Evolutionary conservation across 2,888 invertebrate species (phyloP), one percentile per base, ranked within the genome.

Genomic region (Junonia oenone): DNA sequence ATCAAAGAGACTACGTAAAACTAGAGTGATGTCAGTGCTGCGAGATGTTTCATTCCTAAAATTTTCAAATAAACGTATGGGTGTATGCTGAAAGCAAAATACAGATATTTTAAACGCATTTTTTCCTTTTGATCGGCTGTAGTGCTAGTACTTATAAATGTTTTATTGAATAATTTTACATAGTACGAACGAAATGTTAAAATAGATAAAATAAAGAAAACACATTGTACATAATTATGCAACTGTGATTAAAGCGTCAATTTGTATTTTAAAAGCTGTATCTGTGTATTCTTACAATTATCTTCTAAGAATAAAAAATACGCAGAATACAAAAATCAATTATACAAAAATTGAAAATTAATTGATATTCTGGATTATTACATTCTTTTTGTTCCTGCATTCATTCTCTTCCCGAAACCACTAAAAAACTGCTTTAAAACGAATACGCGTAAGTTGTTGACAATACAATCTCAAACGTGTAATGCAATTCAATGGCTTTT

Each of bases 1-100:
- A 48, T 53, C 56, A 54, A 54, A 51, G 45, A 40, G 56, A 54
- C 56, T 54, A 54, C 27, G 45, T 59, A 51, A 56, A 56, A 51
- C 53, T 58, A 51, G 47, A 56, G 51, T 48, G 50, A 40, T 29
- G 40, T 45, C n/a, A 45, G 13, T 35, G 19, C 51, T 22, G 45
- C 15, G 33, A 45, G 45, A 45, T 8, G 26, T 33, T 27, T n/a
- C n/a, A 11, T 40, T 31, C 40, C 17, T 14, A 40, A 19, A 29
- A 40, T 19, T 40, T 13, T 31, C 13, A 17, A 38, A 26, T 38
- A 14, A 15, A 15, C 8, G 4, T 35, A 35, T 13, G n/a, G n/a
- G n/a, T n/a, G 2, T 8, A 6, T 6, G 29, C 4, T n/a, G 11
- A 33, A 33, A 11, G 31, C 11, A 11, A 31, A 31, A 31, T 31